Percentiles rank a stretch among this genome's conserved stretches.
phyloP scores from a whole-genome alignment of 2,797 vertebrate species.

The Botia almorhae region DNA sequence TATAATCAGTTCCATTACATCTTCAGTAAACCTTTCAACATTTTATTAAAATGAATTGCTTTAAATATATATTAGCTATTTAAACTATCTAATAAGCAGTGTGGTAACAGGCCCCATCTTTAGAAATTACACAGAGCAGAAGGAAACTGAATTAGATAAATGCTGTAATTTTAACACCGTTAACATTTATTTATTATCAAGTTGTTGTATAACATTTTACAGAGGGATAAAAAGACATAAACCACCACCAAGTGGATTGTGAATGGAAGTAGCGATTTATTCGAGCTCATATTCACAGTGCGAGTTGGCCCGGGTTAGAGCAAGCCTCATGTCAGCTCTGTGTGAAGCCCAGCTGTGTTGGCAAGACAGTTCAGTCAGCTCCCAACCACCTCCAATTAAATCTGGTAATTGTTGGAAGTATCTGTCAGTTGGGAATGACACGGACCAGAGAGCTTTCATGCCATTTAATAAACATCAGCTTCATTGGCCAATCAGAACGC shows the following conservation, averaged over 20 bases:
- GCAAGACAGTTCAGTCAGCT: constrained; percentile 31
- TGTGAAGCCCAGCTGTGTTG: constrained; percentile 47
- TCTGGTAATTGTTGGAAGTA: neutral
- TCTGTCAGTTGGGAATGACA: constrained; percentile 28
- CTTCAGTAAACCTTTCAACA: neutral
- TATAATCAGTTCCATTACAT: too few species aligned
- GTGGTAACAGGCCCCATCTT: neutral
- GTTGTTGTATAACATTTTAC: neutral
- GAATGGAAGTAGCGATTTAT: constrained; percentile 32
- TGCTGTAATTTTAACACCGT: neutral
- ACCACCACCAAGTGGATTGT: neutral
- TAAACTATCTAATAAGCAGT: neutral
- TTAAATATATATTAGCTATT: neutral
- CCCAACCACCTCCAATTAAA: constrained; percentile 42
- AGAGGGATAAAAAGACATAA: neutral
- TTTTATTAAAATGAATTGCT: neutral
- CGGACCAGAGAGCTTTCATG: constrained; percentile 43
- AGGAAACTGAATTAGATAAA: neutral
- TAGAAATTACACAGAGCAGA: neutral
- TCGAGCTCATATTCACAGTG: constrained; percentile 41
- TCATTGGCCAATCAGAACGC: neutral
- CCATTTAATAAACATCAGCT: constrained; percentile 16
- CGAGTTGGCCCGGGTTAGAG: constrained; percentile 32
- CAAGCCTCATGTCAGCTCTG: constrained; percentile 27
- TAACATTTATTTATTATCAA: neutral